These are phyloP conservation scores for Microplitis manilae DNA, from an alignment of 2,888 invertebrate species.

Conservation along the genomic window DNA sequence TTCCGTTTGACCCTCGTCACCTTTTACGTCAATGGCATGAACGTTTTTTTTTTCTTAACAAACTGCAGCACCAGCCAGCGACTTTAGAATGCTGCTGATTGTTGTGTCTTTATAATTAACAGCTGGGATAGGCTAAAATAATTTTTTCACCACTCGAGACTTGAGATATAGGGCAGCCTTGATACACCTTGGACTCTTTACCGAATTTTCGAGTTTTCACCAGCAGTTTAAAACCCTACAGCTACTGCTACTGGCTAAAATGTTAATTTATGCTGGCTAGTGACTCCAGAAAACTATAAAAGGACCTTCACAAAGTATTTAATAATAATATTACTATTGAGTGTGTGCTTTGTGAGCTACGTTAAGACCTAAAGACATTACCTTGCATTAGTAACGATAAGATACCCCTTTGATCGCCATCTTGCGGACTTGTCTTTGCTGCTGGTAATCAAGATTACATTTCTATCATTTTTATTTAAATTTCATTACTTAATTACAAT, in stretches of 20 bases:
- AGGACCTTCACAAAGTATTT: not conserved
- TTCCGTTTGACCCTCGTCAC: not conserved
- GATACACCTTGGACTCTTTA: not conserved
- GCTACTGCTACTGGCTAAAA: not conserved
- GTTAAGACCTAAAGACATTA: not conserved
- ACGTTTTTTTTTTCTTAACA: not conserved
- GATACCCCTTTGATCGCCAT: not conserved
- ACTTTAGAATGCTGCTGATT: not conserved
- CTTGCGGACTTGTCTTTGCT: not conserved
- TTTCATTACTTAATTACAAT: not conserved
- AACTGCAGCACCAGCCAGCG: not conserved
- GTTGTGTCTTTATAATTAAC: constrained; percentile 6
- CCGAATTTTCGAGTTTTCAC: not conserved
- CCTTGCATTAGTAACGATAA: not conserved
- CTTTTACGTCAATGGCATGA: constrained; percentile 6
- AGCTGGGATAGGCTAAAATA: constrained; percentile 7
- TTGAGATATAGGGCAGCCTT: not conserved
- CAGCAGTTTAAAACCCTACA: not conserved
- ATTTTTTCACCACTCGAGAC: not conserved
- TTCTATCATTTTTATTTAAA: not conserved
- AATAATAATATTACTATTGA: not conserved
- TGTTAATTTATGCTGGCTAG: not conserved
- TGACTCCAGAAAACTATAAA: not conserved
- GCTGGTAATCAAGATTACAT: not conserved
- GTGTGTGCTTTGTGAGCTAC: not conserved